Percentiles rank a stretch among this genome's conserved stretches.
Evolutionary conservation across 64 coral and sea anemone genomes (phyloP).

Genomic region (Stylophora pistillata): DNA sequence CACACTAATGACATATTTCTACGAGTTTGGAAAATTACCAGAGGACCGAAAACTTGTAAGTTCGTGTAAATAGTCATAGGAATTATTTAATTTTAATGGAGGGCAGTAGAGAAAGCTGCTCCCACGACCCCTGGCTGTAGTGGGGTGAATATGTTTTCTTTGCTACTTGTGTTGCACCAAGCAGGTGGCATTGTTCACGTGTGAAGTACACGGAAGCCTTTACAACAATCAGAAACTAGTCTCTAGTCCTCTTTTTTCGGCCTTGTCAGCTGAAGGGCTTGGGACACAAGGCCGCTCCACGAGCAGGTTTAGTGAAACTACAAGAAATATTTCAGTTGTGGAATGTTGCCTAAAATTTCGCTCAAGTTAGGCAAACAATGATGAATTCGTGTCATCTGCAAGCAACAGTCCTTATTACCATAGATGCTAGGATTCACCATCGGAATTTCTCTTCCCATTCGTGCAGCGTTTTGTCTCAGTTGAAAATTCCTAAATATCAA

Average conservation of each 20-base stretch:
- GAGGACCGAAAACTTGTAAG: conserved; percentile 19
- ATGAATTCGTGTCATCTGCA: background rate
- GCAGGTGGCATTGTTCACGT: background rate
- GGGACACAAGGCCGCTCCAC: background rate
- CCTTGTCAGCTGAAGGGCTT: background rate
- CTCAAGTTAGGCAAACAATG: background rate
- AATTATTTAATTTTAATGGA: conserved; percentile 53
- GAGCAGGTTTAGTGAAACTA: background rate
- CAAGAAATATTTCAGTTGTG: background rate
- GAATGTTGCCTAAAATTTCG: background rate
- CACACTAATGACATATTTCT: conserved; percentile 36
- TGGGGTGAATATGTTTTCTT: conserved; percentile 18
- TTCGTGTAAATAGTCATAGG: conserved; percentile 45
- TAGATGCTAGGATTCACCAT: background rate
- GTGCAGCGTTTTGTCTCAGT: too few species aligned
- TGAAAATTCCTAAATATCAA: too few species aligned
- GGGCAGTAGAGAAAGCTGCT: background rate
- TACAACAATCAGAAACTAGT: background rate
- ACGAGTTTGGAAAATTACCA: conserved; percentile 29
- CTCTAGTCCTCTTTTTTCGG: background rate
- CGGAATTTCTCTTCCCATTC: too few species aligned
- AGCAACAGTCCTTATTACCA: background rate
- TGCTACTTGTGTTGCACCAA: conserved; percentile 2
- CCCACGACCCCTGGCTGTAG: background rate
- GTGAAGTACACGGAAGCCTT: background rate